These are phyloP conservation scores for Narcine bancroftii DNA, from an alignment of 2,113 vertebrate genomes.

Conservation along the genomic window DNA sequence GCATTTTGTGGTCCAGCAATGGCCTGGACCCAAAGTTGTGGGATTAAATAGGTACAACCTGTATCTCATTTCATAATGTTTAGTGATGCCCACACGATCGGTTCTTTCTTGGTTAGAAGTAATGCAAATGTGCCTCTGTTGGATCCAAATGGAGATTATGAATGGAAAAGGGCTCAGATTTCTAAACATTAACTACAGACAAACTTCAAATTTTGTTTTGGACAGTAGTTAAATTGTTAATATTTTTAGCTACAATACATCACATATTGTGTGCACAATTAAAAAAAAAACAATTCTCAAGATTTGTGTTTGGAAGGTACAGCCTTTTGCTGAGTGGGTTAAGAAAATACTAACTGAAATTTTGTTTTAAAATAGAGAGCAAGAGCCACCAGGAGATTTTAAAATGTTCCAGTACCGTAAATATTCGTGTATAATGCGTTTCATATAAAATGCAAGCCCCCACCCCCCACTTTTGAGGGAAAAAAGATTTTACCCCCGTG, in stretches of 20 bases:
- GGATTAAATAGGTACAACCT: too few relatives aligned
- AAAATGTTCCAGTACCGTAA: background rate
- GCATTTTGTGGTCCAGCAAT: too few relatives aligned
- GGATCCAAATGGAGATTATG: background rate
- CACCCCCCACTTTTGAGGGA: too few relatives aligned
- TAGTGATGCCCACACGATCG: background rate
- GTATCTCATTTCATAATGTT: background rate
- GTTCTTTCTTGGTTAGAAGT: background rate
- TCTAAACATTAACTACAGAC: too few relatives aligned
- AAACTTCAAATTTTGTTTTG: too few relatives aligned
- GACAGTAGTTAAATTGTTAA: background rate
- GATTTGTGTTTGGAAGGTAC: background rate
- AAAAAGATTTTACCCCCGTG: too few relatives aligned
- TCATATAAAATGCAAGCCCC: too few relatives aligned
- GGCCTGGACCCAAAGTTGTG: too few relatives aligned
- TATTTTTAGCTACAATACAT: background rate
- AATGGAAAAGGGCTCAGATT: background rate
- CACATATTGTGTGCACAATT: background rate
- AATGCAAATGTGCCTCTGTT: background rate
- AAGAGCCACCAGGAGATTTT: background rate
- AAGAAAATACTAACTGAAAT: background rate
- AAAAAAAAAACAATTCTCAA: background rate
- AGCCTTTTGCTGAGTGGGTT: background rate
- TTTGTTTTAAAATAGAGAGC: background rate
- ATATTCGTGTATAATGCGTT: too few relatives aligned